Conservation (phyloP, 1,140 invertebrate species). For the Hormaphis cornu region DNA sequence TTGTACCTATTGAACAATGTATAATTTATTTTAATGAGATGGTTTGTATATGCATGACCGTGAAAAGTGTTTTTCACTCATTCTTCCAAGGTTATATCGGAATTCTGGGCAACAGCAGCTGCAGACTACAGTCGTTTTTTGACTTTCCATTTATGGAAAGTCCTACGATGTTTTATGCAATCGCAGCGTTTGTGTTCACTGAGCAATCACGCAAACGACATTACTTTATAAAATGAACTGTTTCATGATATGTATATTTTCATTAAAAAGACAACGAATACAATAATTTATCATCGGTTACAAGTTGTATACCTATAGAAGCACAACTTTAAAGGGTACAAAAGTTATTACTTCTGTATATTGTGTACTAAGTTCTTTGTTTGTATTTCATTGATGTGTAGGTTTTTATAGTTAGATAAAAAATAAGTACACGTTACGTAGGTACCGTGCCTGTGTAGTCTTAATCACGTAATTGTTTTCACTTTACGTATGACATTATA, state of each 20-base stretch:
- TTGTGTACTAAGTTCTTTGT: too few relatives aligned
- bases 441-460: too few relatives aligned
- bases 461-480: too few relatives aligned
- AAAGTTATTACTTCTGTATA: too few relatives aligned
- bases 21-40: too few relatives aligned
- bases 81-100: slow-evolving; percentile 11
- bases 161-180: not conserved
- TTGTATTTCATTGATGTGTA: too few relatives aligned
- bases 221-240: not conserved
- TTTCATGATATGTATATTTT: not conserved
- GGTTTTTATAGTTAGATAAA: too few relatives aligned
- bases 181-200: not conserved
- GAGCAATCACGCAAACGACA: not conserved
- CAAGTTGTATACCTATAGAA: too few relatives aligned
- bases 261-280: not conserved
- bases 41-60: slow-evolving; percentile 5
- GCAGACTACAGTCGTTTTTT: slow-evolving; percentile 3
- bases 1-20: not conserved
- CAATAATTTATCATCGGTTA: not conserved
- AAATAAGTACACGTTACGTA: too few relatives aligned
- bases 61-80: slow-evolving; percentile 20
- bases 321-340: too few relatives aligned
- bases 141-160: slow-evolving; percentile 8
- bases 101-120: not conserved
- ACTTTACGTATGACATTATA: too few relatives aligned